These are phyloP conservation scores for Yponomeuta cagnagella DNA, from an alignment of 2,888 invertebrate species.

Conservation along the genomic window DNA sequence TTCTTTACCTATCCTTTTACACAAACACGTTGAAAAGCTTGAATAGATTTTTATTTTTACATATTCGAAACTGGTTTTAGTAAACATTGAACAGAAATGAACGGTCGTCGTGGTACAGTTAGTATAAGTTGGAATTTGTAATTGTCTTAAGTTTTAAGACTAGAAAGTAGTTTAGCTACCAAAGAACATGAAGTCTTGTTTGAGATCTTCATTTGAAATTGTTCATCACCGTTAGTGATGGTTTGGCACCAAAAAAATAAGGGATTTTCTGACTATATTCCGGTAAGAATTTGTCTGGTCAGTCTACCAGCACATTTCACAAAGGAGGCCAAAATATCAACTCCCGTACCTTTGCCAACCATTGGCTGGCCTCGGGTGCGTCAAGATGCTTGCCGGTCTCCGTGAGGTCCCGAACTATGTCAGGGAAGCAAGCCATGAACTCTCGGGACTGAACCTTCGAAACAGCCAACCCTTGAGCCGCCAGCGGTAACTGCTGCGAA, in stretches of 20 bases:
- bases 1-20: too few species aligned
- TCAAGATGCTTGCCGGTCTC: constrained; percentile 84
- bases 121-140: not conserved
- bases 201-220: too few species aligned
- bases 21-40: too few species aligned
- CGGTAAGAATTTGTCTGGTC: not conserved
- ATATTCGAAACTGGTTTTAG: not conserved
- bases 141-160: not conserved
- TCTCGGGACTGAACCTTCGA: constrained; percentile 90
- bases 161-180: too few species aligned
- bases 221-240: too few species aligned
- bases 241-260: too few species aligned
- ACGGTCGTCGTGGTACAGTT: not conserved
- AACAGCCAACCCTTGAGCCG: constrained; percentile 77
- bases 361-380: constrained; percentile 86
- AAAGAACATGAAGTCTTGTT: too few species aligned
- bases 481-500: constrained; percentile 76
- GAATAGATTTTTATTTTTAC: too few species aligned
- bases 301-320: not conserved
- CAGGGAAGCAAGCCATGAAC: constrained; percentile 92
- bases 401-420: constrained; percentile 88
- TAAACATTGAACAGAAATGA: not conserved
- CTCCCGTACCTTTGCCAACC: constrained; percentile 83
- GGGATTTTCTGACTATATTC: too few species aligned
- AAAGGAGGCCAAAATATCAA: not conserved